Conservation (phyloP, 2,888 invertebrate genomes). For the Zonitis immaculata region DNA sequence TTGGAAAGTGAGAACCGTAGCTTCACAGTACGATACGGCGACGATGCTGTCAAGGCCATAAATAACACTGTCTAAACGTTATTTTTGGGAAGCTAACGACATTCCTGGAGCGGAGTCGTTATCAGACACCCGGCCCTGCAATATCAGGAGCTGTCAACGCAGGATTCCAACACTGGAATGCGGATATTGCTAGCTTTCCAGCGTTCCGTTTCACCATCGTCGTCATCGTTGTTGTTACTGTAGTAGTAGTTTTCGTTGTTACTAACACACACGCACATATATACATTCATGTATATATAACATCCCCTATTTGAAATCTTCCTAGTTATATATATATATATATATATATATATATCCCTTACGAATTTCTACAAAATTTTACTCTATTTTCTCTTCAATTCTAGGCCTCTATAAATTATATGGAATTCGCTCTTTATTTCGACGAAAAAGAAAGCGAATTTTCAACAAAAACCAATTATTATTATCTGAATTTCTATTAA, state of each 20-base stretch:
- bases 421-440: too few relatives aligned
- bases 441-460: too few relatives aligned
- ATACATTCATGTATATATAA: too few relatives aligned
- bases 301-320: not conserved
- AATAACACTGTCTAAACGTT: constrained; percentile 49
- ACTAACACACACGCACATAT: not conserved
- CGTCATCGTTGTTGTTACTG: not conserved
- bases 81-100: constrained; percentile 51
- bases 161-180: constrained; percentile 46
- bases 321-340: not conserved
- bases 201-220: constrained; percentile 20
- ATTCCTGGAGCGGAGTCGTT: constrained; percentile 47
- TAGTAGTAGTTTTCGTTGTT: not conserved
- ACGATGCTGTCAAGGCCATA: constrained; percentile 43
- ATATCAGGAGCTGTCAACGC: constrained; percentile 42
- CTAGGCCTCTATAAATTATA: too few relatives aligned
- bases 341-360: not conserved
- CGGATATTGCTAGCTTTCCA: constrained; percentile 45
- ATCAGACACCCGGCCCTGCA: constrained; percentile 45
- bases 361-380: not conserved
- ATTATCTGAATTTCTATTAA: not conserved
- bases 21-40: constrained; percentile 22
- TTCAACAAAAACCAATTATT: not conserved
- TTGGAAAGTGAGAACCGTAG: constrained; percentile 21
- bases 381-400: not conserved